Conservation (phyloP, 2,113 vertebrate genomes). For the Hippocampus zosterae region DNA sequence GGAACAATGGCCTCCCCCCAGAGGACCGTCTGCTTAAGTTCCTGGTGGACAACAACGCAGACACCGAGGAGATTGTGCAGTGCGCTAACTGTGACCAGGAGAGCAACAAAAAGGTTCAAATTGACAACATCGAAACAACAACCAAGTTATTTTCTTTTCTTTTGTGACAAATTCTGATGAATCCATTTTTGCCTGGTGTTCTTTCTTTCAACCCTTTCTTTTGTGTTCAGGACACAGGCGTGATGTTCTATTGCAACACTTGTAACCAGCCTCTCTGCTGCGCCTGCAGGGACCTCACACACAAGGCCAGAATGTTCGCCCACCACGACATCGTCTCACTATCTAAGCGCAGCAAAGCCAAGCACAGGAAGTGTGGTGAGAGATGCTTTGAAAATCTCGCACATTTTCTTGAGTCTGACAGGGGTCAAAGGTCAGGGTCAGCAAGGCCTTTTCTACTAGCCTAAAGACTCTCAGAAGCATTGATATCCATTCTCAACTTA, state of each 20-base stretch:
- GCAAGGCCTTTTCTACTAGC: too few relatives aligned
- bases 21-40: conserved; percentile 88
- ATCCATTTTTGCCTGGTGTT: neutral
- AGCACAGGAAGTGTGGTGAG: conserved; percentile 88
- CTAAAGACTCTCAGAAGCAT: neutral
- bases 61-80: conserved; percentile 75
- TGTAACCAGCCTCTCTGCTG: conserved; percentile 87
- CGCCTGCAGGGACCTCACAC: conserved; percentile 86
- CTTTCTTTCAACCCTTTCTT: neutral
- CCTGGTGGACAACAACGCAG: conserved; percentile 83
- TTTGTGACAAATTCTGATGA: neutral
- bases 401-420: neutral
- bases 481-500: neutral
- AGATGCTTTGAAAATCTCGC: conserved; percentile 13
- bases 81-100: conserved; percentile 91
- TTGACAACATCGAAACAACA: neutral
- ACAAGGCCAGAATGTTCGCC: conserved; percentile 87
- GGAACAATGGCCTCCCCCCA: conserved; percentile 76
- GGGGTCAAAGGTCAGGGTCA: neutral
- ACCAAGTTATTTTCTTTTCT: neutral
- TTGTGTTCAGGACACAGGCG: conserved; percentile 75
- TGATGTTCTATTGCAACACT: conserved; percentile 92
- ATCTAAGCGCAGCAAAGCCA: conserved; percentile 85
- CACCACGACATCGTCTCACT: conserved; percentile 88
- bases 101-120: conserved; percentile 75